Evolutionary conservation across 2,888 invertebrate species (phyloP).

Genomic region (Ophion obscuratus): DNA sequence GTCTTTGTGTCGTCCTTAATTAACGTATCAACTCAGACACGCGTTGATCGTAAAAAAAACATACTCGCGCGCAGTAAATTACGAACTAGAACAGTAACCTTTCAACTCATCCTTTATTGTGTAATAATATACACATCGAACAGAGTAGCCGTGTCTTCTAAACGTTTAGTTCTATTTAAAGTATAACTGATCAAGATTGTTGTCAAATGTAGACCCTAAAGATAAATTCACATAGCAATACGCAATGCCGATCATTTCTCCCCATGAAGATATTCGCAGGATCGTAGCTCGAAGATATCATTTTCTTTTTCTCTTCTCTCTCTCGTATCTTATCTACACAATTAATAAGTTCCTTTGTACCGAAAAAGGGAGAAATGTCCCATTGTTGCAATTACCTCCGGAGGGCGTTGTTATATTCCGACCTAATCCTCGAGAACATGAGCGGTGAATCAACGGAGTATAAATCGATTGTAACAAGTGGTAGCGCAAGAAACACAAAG

Average conservation of each 20-base stretch:
- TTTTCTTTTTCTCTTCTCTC: background rate
- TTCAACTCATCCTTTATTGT: constrained; percentile 57
- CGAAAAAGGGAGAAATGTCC: constrained; percentile 23
- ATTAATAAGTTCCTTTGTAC: constrained; percentile 24
- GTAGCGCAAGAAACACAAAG: constrained; percentile 14
- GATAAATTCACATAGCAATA: constrained; percentile 48
- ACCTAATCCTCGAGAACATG: constrained; percentile 11
- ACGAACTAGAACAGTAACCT: background rate
- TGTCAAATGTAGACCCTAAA: constrained; percentile 45
- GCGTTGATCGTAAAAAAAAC: background rate
- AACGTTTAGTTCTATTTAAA: constrained; percentile 51
- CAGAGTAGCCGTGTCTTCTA: constrained; percentile 46
- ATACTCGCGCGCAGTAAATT: background rate
- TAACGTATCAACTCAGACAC: too few species aligned
- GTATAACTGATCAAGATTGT: constrained; percentile 43
- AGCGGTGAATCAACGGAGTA: background rate
- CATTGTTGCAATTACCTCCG: background rate
- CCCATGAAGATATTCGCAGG: constrained; percentile 28
- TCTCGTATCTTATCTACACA: constrained; percentile 46
- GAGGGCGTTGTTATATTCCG: background rate
- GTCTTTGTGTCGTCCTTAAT: too few species aligned
- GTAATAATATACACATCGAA: constrained; percentile 61
- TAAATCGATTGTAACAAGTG: constrained; percentile 29
- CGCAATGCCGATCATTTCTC: constrained; percentile 34
- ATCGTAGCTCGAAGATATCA: constrained; percentile 9